These are phyloP conservation scores for Monopterus albus DNA, from an alignment of 2,113 vertebrate species.

Conservation along the genomic window DNA sequence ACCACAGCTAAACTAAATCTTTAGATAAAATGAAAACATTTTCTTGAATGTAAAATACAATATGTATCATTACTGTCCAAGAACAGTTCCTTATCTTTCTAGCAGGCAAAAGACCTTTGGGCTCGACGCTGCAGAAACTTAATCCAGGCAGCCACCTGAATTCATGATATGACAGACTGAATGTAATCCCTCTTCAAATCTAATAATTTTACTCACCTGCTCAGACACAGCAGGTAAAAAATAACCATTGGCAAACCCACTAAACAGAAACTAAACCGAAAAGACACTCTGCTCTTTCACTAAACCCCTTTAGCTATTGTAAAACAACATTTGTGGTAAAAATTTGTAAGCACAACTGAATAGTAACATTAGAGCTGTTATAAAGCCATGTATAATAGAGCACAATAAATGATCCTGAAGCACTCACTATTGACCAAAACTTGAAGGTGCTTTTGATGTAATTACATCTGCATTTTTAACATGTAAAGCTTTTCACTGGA, in stretches of 20 bases:
- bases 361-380: not conserved
- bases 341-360: too few relatives aligned
- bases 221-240: not conserved
- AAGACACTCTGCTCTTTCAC: too few relatives aligned
- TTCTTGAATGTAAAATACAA: not conserved
- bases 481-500: not conserved
- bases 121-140: not conserved
- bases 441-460: not conserved
- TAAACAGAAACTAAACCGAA: too few relatives aligned
- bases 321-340: too few relatives aligned
- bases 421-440: slow-evolving; percentile 6
- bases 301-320: too few relatives aligned
- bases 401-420: not conserved
- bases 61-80: not conserved
- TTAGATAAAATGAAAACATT: not conserved
- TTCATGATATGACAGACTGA: not conserved
- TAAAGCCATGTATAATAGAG: not conserved
- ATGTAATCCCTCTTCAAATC: too few relatives aligned
- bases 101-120: not conserved
- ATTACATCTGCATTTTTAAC: not conserved
- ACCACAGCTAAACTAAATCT: not conserved
- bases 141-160: not conserved
- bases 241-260: too few relatives aligned
- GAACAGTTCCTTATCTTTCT: not conserved
- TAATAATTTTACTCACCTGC: too few relatives aligned